Base-by-base conservation (phyloP, 2,113 vertebrate species). In the Chunga burmeisteri region DNA sequence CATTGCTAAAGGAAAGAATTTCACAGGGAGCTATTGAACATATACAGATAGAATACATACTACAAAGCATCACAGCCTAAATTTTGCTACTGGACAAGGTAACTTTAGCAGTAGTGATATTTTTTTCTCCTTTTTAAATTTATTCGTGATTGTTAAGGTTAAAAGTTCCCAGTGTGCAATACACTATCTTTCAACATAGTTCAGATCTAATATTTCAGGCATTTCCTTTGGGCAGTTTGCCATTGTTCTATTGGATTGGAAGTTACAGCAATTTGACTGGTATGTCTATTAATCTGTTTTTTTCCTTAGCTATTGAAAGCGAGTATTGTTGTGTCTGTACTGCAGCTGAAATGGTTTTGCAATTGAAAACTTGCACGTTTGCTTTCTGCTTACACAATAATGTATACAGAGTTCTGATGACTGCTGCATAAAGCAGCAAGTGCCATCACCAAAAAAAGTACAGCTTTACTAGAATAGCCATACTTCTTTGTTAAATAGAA, bases 141-240 rank as follows among this genome's bases (percentile, higher is more conserved):
- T 59, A 73, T 42, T 78, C 26, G 47, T 56, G 7, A 86, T 83
- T 88, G 44, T 58, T 90, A 70, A 88, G 67, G 42, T 86, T 71
- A 92, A 70, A 67, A 59, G 32, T 73, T 88, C 50, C 38, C 50
- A 52, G 9, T 44, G 30, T 75, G 53, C 36, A 66, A 59, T 66
- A 68, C 46, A 72, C 27, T 81, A 55, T 86, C 80, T 70, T 91
- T 93, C 66, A 77, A 7, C 46, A 27, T 49, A 74, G 50, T 63
- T 90, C 46, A 82, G 77, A 96, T 90, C 25, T 93, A 94, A 58
- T 92, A 92, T 94, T 93, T 86, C 58, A 53, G 74, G 58, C 82
- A 94, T 96, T 96, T 96, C 81, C 95, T 96, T 91, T 81, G 72
- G 93, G 91, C 90, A 72, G 21, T 88, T 97, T 96, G 85, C 90